phyloP scores from a whole-genome alignment of 2,113 vertebrate genomes.

The Garra rufa region DNA sequence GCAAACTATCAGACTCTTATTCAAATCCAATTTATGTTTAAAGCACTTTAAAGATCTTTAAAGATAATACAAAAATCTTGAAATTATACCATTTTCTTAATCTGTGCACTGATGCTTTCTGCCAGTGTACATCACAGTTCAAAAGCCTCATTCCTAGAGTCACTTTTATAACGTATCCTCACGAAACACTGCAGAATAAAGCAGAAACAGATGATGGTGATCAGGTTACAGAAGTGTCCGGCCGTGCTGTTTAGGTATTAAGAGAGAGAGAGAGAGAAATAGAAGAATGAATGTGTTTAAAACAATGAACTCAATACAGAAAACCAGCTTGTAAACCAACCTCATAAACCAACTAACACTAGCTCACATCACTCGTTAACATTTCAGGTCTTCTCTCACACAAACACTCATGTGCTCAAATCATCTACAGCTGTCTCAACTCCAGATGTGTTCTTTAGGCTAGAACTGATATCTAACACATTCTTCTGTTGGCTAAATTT shows the following conservation, averaged over 20 bases:
- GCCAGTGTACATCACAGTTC: constrained; percentile 27
- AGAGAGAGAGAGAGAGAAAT: neutral
- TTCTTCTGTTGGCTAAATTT: neutral
- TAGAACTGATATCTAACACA: neutral
- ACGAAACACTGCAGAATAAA: constrained; percentile 59
- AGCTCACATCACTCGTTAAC: neutral
- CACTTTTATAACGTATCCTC: constrained; percentile 52
- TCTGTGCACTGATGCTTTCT: constrained; percentile 18
- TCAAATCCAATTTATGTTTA: too few relatives aligned
- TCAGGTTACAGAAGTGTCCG: constrained; percentile 53
- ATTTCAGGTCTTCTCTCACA: neutral
- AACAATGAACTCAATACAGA: neutral
- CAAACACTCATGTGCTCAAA: too few relatives aligned
- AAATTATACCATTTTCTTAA: too few relatives aligned
- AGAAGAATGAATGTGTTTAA: neutral
- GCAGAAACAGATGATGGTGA: constrained; percentile 67
- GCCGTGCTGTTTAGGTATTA: constrained; percentile 53
- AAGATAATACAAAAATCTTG: too few relatives aligned
- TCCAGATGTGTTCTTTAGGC: neutral
- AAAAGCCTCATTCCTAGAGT: constrained; percentile 32
- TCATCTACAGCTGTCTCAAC: neutral
- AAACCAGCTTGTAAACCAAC: neutral
- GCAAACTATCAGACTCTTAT: too few relatives aligned
- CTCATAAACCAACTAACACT: neutral
- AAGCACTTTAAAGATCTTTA: too few relatives aligned